phyloP scores from a whole-genome alignment of 2,113 vertebrate genomes.

The Tympanuchus pallidicinctus region DNA sequence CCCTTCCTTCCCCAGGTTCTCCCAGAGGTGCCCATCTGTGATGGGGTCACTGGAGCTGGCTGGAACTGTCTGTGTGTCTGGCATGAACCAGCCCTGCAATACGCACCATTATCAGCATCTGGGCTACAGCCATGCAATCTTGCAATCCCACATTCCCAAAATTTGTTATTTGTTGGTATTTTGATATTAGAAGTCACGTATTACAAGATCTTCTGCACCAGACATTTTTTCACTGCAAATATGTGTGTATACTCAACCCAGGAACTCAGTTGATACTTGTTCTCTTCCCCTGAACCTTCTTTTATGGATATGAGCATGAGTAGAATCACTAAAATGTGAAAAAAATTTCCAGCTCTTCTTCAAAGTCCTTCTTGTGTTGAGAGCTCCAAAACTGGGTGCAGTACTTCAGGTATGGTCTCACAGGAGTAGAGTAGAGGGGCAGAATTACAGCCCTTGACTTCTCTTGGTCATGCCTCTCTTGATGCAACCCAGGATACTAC shows the following conservation, averaged over 20 bases:
- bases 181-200: neutral
- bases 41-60: accelerated
- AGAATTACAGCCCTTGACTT: too few relatives aligned
- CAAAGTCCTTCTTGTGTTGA: too few relatives aligned
- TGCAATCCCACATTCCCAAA: neutral
- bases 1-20: neutral
- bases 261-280: accelerated
- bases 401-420: too few relatives aligned
- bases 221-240: neutral
- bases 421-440: too few relatives aligned
- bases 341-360: too few relatives aligned
- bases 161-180: neutral
- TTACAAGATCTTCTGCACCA: neutral
- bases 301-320: neutral
- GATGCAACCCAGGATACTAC: neutral
- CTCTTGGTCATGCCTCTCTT: too few relatives aligned
- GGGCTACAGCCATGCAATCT: too few relatives aligned
- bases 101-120: accelerated
- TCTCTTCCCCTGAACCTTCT: neutral
- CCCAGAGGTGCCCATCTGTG: accelerated
- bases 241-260: accelerated
- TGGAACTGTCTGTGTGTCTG: accelerated
- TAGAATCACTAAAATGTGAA: neutral
- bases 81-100: accelerated
- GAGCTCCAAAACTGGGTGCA: too few relatives aligned